A percentile compares a stretch with the other conserved stretches of the same genome.
phyloP scores from a whole-genome alignment of 2,888 invertebrate genomes.

The Elegia similella region DNA sequence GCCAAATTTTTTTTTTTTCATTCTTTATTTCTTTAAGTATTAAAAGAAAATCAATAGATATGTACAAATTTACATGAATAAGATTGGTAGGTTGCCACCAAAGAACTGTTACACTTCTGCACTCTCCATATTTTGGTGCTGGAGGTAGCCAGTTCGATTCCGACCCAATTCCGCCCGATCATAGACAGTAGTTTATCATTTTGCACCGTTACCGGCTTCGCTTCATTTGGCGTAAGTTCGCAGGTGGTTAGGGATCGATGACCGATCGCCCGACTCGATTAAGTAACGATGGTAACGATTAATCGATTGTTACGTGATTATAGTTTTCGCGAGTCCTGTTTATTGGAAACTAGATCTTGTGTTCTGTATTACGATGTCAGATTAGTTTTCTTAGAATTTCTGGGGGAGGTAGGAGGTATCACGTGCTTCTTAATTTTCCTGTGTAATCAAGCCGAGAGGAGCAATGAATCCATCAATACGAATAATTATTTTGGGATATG shows the following conservation, averaged over 20 bases:
- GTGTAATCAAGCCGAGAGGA: too few relatives aligned
- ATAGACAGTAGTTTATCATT: constrained; percentile 19
- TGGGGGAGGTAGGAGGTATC: too few relatives aligned
- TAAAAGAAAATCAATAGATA: too few relatives aligned
- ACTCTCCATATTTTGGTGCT: background rate
- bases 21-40: too few relatives aligned
- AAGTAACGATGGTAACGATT: background rate
- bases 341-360: background rate
- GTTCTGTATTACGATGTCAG: background rate
- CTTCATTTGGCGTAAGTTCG: constrained; percentile 16
- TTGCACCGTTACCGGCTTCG: constrained; percentile 16
- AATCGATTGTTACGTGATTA: constrained; percentile 15
- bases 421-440: too few relatives aligned
- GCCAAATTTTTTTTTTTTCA: too few relatives aligned
- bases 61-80: too few relatives aligned
- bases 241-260: constrained; percentile 13
- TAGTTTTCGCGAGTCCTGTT: constrained; percentile 8
- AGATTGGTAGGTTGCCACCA: too few relatives aligned
- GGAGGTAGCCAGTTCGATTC: constrained; percentile 35
- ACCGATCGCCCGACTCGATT: constrained; percentile 12
- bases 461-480: too few relatives aligned
- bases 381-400: too few relatives aligned
- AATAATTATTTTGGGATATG: too few relatives aligned
- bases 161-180: constrained; percentile 48
- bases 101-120: background rate